Evolutionary conservation across 2,888 invertebrate genomes (phyloP).

Genomic region (Biston betularia): DNA sequence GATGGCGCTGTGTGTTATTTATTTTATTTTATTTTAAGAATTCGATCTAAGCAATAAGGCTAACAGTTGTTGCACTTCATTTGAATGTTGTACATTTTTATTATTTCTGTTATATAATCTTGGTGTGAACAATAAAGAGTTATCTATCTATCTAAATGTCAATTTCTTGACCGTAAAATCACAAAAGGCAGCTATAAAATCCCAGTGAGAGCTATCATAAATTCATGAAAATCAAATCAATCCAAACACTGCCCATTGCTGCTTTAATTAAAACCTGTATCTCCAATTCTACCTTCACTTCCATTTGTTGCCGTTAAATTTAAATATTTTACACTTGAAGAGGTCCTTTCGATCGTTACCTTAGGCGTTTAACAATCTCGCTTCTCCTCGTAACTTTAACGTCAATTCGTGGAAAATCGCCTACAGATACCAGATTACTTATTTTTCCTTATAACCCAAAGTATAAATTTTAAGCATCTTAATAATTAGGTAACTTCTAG

Average conservation of each 20-base stretch:
- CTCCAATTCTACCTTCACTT: conserved; percentile 50
- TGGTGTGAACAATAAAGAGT: too few species aligned
- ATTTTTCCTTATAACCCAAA: too few species aligned
- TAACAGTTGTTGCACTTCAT: too few species aligned
- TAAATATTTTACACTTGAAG: conserved; percentile 79
- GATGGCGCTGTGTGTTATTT: too few species aligned
- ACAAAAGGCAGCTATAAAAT: conserved; percentile 21
- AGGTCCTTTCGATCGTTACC: conserved; percentile 56
- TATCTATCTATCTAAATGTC: too few species aligned
- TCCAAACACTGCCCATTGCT: conserved; percentile 26
- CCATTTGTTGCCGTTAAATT: conserved; percentile 74
- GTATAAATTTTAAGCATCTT: conserved; percentile 35
- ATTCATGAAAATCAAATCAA: conserved; percentile 37
- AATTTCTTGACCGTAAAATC: conserved; percentile 15
- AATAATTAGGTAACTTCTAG: too few species aligned
- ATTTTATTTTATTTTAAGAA: too few species aligned
- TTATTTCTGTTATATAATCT: too few species aligned
- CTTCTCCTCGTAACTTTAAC: conserved; percentile 66
- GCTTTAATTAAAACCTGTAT: conserved; percentile 68
- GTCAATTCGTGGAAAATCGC: conserved; percentile 80
- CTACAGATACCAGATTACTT: too few species aligned
- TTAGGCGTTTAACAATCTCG: conserved; percentile 75
- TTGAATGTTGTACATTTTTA: too few species aligned
- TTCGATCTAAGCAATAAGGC: too few species aligned
- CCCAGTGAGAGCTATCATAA: conserved; percentile 20